Evolutionary conservation across 2,888 invertebrate genomes (phyloP).

Genomic region (Microlaimidae sp.): DNA sequence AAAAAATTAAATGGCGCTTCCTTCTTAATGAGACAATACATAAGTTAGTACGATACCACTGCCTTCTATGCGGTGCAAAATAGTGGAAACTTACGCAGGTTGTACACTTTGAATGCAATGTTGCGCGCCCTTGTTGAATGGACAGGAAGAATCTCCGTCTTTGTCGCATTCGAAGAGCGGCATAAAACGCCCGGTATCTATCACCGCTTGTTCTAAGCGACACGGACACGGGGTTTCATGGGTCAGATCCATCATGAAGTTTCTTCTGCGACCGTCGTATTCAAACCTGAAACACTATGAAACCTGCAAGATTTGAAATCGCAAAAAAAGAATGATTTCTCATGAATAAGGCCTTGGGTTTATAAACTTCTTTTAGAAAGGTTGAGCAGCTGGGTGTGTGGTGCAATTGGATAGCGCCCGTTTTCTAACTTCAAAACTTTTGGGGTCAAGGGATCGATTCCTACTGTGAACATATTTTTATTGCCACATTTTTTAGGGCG

Average conservation of each 20-base stretch:
- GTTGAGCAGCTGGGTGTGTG: no score
- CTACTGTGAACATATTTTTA: no score
- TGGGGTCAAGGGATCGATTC: no score
- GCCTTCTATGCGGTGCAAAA: no score
- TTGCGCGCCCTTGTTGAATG: conserved; percentile 67
- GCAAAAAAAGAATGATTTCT: background rate
- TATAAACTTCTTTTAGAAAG: no score
- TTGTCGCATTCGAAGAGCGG: conserved; percentile 78
- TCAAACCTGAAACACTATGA: conserved; percentile 16
- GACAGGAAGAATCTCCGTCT: conserved; percentile 64
- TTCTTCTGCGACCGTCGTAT: conserved; percentile 28
- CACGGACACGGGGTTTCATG: conserved; percentile 54
- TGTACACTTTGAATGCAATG: conserved; percentile 82
- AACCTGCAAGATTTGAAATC: background rate
- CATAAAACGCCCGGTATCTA: conserved; percentile 75
- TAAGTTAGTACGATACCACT: no score
- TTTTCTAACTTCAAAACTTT: no score
- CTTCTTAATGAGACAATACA: no score
- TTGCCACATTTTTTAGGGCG: no score
- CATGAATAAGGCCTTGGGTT: background rate
- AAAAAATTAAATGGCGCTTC: background rate
- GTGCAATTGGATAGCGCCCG: no score
- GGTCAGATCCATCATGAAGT: conserved; percentile 27
- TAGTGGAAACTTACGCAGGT: conserved; percentile 75
- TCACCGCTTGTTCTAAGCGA: conserved; percentile 59